Evolutionary conservation across 2,113 vertebrate species (phyloP).

Genomic region (Garra rufa): DNA sequence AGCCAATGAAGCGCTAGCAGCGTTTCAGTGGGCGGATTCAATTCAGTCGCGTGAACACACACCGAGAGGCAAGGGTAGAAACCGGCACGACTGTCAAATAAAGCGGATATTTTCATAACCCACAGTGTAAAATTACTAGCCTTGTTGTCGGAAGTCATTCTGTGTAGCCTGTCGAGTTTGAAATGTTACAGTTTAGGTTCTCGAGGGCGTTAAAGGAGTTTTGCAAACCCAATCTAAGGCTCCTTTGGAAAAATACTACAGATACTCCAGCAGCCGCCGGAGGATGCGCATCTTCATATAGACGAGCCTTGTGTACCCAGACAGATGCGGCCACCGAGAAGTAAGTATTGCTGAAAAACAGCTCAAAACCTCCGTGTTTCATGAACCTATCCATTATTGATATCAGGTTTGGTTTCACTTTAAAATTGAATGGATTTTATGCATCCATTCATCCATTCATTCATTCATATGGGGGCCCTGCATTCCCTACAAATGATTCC

Average conservation of each 20-base stretch:
- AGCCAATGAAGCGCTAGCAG: conserved; percentile 34
- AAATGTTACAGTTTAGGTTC: conserved; percentile 78
- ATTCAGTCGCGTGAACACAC: background rate
- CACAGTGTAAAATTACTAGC: background rate
- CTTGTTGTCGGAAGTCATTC: background rate
- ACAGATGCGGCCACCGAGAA: conserved; percentile 66
- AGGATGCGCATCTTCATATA: conserved; percentile 32
- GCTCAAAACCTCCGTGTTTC: background rate
- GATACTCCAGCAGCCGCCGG: conserved; percentile 41
- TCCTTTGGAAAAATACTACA: conserved; percentile 58
- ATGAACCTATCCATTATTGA: background rate
- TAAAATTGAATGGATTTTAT: background rate
- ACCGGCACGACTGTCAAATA: conserved; percentile 20
- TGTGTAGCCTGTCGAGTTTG: conserved; percentile 41
- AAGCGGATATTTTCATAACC: background rate
- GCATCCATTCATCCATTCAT: background rate
- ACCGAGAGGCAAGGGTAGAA: background rate
- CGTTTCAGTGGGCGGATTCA: background rate
- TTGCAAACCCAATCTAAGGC: conserved; percentile 67
- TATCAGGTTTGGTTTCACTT: conserved; percentile 5
- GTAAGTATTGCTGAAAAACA: conserved; percentile 68
- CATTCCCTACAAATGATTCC: background rate
- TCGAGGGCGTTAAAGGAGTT: conserved; percentile 71
- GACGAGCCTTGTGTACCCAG: conserved; percentile 70
- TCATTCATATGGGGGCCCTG: background rate